Conservation (phyloP, 2,113 vertebrate genomes). For the Agelaius phoeniceus region DNA sequence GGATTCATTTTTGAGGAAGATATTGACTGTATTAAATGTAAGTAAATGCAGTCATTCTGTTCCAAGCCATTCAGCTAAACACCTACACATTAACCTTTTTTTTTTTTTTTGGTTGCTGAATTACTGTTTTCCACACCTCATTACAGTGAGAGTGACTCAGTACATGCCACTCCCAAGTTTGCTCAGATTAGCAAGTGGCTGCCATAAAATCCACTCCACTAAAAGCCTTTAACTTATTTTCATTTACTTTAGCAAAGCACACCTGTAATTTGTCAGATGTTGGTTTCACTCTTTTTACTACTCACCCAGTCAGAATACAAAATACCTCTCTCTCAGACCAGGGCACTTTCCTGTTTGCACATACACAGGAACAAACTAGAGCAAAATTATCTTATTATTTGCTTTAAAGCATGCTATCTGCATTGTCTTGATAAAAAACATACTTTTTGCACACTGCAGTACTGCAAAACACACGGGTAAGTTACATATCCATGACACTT, state of each 20-base stretch:
- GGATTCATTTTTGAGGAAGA: not conserved
- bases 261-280: not conserved
- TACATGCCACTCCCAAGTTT: not conserved
- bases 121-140: not conserved
- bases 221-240: not conserved
- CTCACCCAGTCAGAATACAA: not conserved
- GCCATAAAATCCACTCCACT: not conserved
- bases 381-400: not conserved
- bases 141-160: not conserved
- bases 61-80: not conserved
- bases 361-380: not conserved
- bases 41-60: not conserved
- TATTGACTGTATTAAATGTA: not conserved
- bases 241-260: not conserved
- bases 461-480: not conserved
- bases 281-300: not conserved
- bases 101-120: not conserved
- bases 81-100: not conserved
- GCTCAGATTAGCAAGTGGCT: not conserved
- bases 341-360: not conserved
- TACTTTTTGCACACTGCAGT: not conserved
- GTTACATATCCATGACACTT: not conserved
- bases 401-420: not conserved
- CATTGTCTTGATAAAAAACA: not conserved
- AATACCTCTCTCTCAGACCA: fast-evolving